Base-by-base conservation (phyloP, 2,797 vertebrate genomes). In the Megalops cyprinoides region DNA sequence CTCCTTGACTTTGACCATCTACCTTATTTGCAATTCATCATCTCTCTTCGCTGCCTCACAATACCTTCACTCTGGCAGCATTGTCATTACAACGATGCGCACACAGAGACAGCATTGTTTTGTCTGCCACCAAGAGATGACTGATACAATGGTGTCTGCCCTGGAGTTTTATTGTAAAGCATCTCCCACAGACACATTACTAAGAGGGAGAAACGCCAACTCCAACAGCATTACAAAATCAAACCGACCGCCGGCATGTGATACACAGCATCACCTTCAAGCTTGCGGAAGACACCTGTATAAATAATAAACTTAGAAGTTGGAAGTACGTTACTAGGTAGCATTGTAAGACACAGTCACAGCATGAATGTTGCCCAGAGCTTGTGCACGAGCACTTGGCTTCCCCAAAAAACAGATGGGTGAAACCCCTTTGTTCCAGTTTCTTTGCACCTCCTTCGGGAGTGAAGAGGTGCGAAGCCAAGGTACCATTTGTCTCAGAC, bases 21-120 rank as follows among this genome's bases (percentile, higher is more conserved):
- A 74, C 78, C 12, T 69, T 83, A 94, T 93, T 93, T 92, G 90
- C 93, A 93, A 93, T 93, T 93, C 92, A 93, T 92, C 90, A 91
- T 89, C 86, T 87, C 55, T 74, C 81, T 84, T 82, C 87, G 85
- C 81, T 69, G 84, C 88, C 85, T 86, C 88, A 91, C 90, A 90
- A 91, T 73, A 78, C 49, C 86, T 73, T 84, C 85, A 46, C 76
- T 49, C 25, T 81, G 53, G 3, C 78, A 58, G 85, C 90, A 93
- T 93, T 92, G 91, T 92, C 89, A 93, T 92, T 91, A 87, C 86
- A 92, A 91, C 0, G 78, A 85, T 82, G 80, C 85, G 77, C 39
- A 48, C 79, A 88, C 87, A 87, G 79, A 76, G 73, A 84, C 85
- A 65, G 81, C 2, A 89, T 89, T 93, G 88, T 90, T 86, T 58